Evolutionary conservation across 2,113 vertebrate genomes (phyloP).

Genomic region (Erinaceus europaeus): DNA sequence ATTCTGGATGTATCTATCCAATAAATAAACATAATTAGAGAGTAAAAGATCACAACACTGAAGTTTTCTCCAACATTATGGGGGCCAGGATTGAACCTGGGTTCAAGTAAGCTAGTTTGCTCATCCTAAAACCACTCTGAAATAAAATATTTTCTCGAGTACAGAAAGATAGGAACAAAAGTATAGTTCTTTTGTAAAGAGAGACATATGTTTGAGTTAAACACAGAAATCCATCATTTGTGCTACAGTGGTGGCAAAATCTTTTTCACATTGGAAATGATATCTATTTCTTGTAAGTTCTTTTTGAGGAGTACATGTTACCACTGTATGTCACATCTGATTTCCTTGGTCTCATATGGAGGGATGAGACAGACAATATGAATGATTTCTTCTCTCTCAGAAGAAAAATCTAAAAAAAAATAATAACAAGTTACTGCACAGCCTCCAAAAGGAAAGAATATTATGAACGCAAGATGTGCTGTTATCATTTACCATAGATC

Average conservation of each 20-base stretch:
- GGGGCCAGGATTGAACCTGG: too few species aligned
- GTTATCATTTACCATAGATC: background rate
- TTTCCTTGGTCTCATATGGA: background rate
- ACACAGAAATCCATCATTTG: background rate
- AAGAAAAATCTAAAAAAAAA: slow-evolving; percentile 12
- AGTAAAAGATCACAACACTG: too few species aligned
- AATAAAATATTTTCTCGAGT: background rate
- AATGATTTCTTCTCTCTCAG: background rate
- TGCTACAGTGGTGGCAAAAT: background rate
- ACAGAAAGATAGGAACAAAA: background rate
- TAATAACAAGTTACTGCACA: background rate
- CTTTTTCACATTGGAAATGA: background rate
- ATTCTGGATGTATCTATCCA: too few species aligned
- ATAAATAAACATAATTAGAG: too few species aligned
- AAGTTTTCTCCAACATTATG: too few species aligned
- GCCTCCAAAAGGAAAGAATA: background rate
- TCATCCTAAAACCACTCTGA: too few species aligned
- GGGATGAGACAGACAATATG: background rate
- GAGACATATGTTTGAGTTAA: background rate
- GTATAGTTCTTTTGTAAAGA: background rate
- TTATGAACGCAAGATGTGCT: background rate
- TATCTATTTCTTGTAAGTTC: background rate
- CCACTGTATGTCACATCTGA: background rate
- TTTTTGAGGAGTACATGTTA: background rate
- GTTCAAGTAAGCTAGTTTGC: too few species aligned